Evolutionary conservation across 2,113 vertebrate species (phyloP), one percentile per base, ranked within the genome.

Genomic region (Sylvilagus bachmani): DNA sequence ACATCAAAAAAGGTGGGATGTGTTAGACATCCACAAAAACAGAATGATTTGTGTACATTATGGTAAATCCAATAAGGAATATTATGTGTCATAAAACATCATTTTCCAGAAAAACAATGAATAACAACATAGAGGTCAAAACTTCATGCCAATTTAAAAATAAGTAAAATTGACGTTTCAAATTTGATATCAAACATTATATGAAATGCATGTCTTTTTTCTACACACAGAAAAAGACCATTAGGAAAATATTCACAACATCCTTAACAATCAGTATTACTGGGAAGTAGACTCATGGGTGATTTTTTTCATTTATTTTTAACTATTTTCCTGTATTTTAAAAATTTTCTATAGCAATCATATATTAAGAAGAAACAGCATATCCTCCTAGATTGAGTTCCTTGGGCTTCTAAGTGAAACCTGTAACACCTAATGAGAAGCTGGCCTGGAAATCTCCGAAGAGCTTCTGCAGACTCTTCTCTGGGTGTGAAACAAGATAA

Each of bases 101-200:
- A 38, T 67, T 69, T 86, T 82, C 19, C n/a, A 86, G 36, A 53
- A 90, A 77, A 82, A 73, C 9, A 89, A 58, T 38, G 24, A 71
- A 49, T 89, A 31, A 90, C 82, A 82, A 66, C 22, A 86, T n/a
- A 70, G 81, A 75, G 19, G 11, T 82, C 49, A 86, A 69, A 86
- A 75, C 80, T 74, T 31, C 62, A 95, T 38, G 21, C 6, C 51
- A 84, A 66, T 55, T 92, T 69, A 11, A 61, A 86, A 83, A 81
- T 38, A 77, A 17, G 44, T 2, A 33, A 75, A 67, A 58, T 36
- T 29, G 1, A 33, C 69, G 11, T 58, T 93, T 93, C 13, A 70
- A 91, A 67, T 64, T 87, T 82, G 87, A 16, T 49, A 66, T 64
- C 22, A 78, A 91, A 81, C 38, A 75, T 49, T 49, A 64, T 29